phyloP scores from a whole-genome alignment of 2,888 invertebrate genomes.

The Brachyptera risi region DNA sequence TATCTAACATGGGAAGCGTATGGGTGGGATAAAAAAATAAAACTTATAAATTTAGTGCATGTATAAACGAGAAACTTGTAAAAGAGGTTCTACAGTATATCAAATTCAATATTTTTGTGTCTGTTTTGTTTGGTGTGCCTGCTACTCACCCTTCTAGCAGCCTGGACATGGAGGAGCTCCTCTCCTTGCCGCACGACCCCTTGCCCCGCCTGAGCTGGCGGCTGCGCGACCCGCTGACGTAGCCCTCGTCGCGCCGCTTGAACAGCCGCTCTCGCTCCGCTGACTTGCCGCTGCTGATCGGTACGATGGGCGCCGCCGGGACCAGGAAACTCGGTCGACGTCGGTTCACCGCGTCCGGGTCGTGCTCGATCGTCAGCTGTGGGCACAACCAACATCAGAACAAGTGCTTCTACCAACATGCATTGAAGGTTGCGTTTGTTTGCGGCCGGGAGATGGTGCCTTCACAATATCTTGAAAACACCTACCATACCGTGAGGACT shows the following conservation, averaged over 20 bases:
- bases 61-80: too few relatives aligned
- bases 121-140: too few relatives aligned
- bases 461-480: too few relatives aligned
- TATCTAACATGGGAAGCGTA: too few relatives aligned
- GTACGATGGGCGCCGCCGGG: conserved; percentile 38
- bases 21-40: too few relatives aligned
- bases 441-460: too few relatives aligned
- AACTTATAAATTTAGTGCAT: too few relatives aligned
- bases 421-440: too few relatives aligned
- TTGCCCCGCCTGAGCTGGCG: conserved; percentile 53
- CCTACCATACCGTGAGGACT: too few relatives aligned
- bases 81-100: too few relatives aligned
- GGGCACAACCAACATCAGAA: conserved; percentile 32
- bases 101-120: too few relatives aligned
- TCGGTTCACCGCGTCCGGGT: conserved; percentile 67
- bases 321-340: conserved; percentile 45
- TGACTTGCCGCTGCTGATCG: conserved; percentile 33
- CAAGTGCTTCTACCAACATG: too few relatives aligned
- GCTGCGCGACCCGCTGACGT: conserved; percentile 58
- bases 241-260: conserved; percentile 50
- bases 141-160: conserved; percentile 64
- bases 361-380: conserved; percentile 84
- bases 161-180: conserved; percentile 82
- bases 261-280: conserved; percentile 33
- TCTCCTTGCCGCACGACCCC: conserved; percentile 55